Evolutionary conservation across 2,888 invertebrate genomes (phyloP), one percentile per base, ranked within the genome.

Genomic region (Bombylius discolor): DNA sequence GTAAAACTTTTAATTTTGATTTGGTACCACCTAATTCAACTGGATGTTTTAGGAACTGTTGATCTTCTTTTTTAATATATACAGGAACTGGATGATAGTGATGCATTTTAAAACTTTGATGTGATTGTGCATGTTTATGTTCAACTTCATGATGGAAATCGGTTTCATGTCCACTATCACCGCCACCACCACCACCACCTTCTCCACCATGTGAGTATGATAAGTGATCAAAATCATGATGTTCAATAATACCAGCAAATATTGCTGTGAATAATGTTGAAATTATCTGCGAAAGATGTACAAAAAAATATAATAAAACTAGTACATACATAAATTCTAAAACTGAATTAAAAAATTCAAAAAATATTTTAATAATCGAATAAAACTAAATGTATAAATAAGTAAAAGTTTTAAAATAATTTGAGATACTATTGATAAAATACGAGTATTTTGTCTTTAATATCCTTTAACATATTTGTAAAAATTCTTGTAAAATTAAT

Each of bases 31-130:
- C 83, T 63, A 81, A 78, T 65, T 82, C 80, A 55, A 84, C 71
- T 5, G 83, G 83, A 64, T 84, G 81, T 64, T 83, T 78, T 5
- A 83, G 67, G 58, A 82, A 71, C 67, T 84, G 81, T 63, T 78
- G 78, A 70, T 83, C 79, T 64, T 83, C 83, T 64, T 83, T 82
- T 73, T 83, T 83, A 7, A 83, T 77, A 70, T 82, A 83, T 0
- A 83, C 82, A 3, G 84, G 84, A 2, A 84, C 83, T 1, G 84
- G 79, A 65, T 84, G 84, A 74, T 79, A 84, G 66, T 84, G 84
- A 67, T 83, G 83, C 62, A 84, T 80, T 64, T 83, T 82, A 62
- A 84, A 80, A 56, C 81, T 82, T 70, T 84, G 84, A 66, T 84
- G 84, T 47, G 83, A 83, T 61, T 83, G 83, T 39, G 83, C 82